Evolutionary conservation across 2,113 vertebrate genomes (phyloP).

Genomic region (Trogon surrucura): DNA sequence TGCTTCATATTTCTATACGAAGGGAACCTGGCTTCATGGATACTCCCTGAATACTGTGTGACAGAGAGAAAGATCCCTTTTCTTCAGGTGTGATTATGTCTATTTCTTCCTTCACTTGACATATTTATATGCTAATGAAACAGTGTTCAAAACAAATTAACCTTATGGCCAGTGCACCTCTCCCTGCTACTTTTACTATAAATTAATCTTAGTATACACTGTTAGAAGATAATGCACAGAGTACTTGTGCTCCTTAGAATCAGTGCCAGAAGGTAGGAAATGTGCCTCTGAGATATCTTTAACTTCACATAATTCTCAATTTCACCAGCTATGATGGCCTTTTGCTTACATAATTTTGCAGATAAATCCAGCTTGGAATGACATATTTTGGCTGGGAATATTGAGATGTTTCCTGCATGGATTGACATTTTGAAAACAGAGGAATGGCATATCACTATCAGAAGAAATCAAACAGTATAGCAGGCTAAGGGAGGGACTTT

Average conservation of each 20-base stretch:
- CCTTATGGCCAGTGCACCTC: slow-evolving; percentile 1
- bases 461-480: not conserved
- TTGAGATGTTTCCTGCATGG: not conserved
- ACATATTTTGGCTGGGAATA: slow-evolving; percentile 24
- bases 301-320: slow-evolving; percentile 1
- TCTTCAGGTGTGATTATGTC: not conserved
- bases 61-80: not conserved
- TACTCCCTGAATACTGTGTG: not conserved
- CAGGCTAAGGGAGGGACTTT: not conserved
- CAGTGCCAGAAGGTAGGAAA: slow-evolving; percentile 18
- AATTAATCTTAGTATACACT: not conserved
- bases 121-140: slow-evolving; percentile 4
- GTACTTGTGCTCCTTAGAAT: not conserved
- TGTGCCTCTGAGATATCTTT: not conserved
- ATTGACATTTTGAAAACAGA: slow-evolving; percentile 29
- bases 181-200: not conserved
- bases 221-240: not conserved
- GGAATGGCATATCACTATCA: not conserved
- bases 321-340: not conserved
- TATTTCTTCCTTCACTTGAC: not conserved
- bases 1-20: not conserved
- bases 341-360: slow-evolving; percentile 45
- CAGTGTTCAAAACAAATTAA: slow-evolving; percentile 21
- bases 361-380: not conserved
- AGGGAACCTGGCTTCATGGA: not conserved